Evolutionary conservation across 2,113 vertebrate species (phyloP).

Genomic region (Mesoclemmys tuberculata): DNA sequence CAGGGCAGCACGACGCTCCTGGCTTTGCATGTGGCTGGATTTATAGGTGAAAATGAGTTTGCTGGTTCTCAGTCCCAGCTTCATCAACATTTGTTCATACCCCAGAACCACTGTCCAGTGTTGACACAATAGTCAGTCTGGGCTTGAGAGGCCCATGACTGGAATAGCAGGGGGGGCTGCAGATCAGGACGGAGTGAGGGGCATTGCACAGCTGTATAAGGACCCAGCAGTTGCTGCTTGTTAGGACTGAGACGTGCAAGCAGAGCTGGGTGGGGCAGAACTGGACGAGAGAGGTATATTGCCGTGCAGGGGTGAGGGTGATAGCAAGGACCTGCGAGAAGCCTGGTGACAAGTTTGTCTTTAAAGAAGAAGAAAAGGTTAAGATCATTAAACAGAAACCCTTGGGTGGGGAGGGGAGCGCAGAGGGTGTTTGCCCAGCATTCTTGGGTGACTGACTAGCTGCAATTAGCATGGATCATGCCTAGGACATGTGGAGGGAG

Average conservation of each 20-base stretch:
- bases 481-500: not conserved
- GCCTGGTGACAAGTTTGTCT: not conserved
- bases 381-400: not conserved
- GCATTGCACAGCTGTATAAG: not conserved
- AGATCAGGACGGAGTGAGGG: not conserved
- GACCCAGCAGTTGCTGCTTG: too few relatives aligned
- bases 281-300: not conserved
- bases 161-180: rapidly evolving
- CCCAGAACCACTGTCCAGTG: not conserved
- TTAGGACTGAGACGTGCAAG: not conserved
- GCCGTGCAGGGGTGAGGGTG: not conserved
- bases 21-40: not conserved
- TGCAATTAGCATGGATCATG: not conserved
- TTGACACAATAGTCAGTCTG: not conserved
- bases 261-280: not conserved
- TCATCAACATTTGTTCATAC: rapidly evolving
- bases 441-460: not conserved
- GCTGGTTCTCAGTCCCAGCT: not conserved
- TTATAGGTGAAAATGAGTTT: not conserved
- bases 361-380: not conserved
- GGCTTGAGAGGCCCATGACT: not conserved
- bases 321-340: not conserved
- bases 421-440: not conserved
- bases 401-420: not conserved
- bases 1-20: not conserved